Evolutionary conservation across 2,888 invertebrate species (phyloP), one percentile per base, ranked within the genome.

Genomic region (Acanthosepion pharaonis): DNA sequence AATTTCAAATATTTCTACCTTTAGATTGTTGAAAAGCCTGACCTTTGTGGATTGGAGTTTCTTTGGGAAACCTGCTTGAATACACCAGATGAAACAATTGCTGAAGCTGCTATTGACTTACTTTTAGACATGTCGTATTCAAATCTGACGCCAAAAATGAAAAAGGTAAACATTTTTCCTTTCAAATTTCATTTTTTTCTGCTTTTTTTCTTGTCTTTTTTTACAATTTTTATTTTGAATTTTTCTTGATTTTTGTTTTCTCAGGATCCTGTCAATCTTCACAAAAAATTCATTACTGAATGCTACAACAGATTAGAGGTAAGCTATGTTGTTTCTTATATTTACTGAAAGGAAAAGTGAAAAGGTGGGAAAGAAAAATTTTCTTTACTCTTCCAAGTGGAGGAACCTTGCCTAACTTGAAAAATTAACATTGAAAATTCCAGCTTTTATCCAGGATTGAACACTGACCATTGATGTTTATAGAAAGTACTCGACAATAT

Each of bases 41-140:
- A 98, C 51, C 96, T 97, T 51, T 95, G 97, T 94, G 98, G 98
- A 15, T 95, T 97, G 94, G 97, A 98, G 94, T 98, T 97, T 95
- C 96, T 98, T 53, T 98, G 98, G 98, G 97, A 97, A 95, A 96
- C 98, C 28, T 97, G 97, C 95, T 97, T 98, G n/a, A 97, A 97
- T 95, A 97, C 97, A 9, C 96, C 96, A n/a, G 97, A 97, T 94
- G 97, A 97, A 94, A 96, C 96, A 23, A 97, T 98, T 78, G 97
- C 97, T 25, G 97, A 97, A 94, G 96, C 96, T 91, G 97, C 97
- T 53, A 97, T 97, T 95, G 96, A 97, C 59, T 96, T 97, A 78
- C 96, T 98, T 64, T 96, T 98, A 91, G 96, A 97, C 95, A 97
- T 97, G 95, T 97, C 97, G 15, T 98, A 97, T 96, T 96, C 97